Base-by-base conservation (phyloP, 2,113 vertebrate genomes). In the Myrmophylax atrothorax region DNA sequence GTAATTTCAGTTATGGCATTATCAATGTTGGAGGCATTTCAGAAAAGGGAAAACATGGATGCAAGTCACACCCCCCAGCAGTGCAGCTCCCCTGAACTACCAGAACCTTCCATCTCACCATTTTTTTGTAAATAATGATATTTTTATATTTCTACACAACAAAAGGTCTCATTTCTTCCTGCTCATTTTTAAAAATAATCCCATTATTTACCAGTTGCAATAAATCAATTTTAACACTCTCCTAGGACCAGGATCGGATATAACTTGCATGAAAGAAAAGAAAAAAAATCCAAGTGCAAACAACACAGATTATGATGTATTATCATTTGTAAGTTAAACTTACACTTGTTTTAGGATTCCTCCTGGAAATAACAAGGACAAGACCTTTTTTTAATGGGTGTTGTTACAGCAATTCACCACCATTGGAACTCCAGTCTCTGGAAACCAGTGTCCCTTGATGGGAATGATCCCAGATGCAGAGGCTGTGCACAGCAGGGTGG, bases 1-100 rank as follows among this genome's bases (percentile, higher is more conserved):
- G 55, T 16, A 44, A 84, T 84, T 95, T 84, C 60, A 70, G 13
- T 89, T 89, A 84, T 10, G 35, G 50, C 29, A 77, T 77, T 86
- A 74, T 73, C 64, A 64, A 86, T 75, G 73, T 6, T 44, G 44
- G 50, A 66, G 13, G 26, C 1, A 2, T 58, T 92, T 58, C 69
- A 87, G 37, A 63, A 62, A 14, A 62, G 73, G 33, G 29, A 52
- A 76, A 63, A 59, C 6, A 14, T 19, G 49, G 49, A 25, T 35
- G 72, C 63, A 83, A 90, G 52, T 68, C 58, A 60, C 29, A 47
- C 5, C 14, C 6, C 29, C 29, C 35, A 22, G n/a, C n/a, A 37
- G 8, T 4, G 26, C 28, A 53, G 59, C 28, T 73, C 24, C n/a
- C 6, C 55, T 69, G 18, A 92, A 28, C 19, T 72, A 79, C 67